Conservation (phyloP, 2,797 vertebrate genomes). For the Neosilurus hyrtlii region DNA sequence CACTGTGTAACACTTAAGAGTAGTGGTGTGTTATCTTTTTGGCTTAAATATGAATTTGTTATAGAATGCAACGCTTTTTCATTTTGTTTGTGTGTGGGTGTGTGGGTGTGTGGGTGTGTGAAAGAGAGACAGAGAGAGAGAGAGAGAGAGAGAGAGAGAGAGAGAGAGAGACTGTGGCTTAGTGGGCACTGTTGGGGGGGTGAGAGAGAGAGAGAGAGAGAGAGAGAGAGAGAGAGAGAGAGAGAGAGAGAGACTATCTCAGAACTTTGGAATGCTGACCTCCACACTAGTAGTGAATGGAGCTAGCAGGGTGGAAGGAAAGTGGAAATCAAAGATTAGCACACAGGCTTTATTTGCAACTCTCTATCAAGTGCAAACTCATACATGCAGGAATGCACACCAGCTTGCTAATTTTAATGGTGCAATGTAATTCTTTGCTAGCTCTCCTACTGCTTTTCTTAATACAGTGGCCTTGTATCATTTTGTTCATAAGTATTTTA, state of each 20-base stretch:
- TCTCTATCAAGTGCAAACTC: constrained; percentile 7
- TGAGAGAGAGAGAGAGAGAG: constrained; percentile 23
- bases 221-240: too few relatives aligned
- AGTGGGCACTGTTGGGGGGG: constrained; percentile 35
- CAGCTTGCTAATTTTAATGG: background rate
- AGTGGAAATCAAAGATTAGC: constrained; percentile 49
- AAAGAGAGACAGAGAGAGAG: constrained; percentile 9
- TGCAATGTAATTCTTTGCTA: background rate
- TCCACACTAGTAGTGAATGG: constrained; percentile 56
- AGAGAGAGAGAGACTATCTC: constrained; percentile 38
- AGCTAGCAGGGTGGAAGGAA: constrained; percentile 59
- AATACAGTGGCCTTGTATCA: background rate
- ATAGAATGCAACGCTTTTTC: background rate
- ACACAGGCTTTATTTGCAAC: constrained; percentile 37
- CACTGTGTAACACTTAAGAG: background rate
- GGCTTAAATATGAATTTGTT: background rate
- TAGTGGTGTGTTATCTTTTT: background rate
- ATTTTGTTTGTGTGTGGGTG: background rate
- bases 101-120: background rate
- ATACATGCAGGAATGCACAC: background rate
- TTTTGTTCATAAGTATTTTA: background rate
- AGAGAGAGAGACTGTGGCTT: too few relatives aligned
- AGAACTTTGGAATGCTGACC: constrained; percentile 63
- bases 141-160: too few relatives aligned
- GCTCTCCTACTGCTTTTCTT: background rate